These are phyloP conservation scores for Pristionchus fissidentatus DNA, from an alignment of 2,888 invertebrate genomes.

Conservation along the genomic window DNA sequence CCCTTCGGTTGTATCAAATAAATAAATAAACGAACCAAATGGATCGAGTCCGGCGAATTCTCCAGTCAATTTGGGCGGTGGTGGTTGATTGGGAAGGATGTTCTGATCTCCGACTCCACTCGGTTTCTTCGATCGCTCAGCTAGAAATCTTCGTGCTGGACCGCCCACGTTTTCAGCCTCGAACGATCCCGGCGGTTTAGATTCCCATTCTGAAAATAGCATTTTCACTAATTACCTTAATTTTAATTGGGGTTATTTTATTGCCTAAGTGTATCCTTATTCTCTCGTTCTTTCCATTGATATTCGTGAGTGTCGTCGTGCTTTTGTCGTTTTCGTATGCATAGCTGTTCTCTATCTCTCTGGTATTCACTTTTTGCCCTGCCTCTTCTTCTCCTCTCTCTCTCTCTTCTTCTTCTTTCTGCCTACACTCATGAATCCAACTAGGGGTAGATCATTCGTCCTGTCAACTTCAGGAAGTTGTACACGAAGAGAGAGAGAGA, in stretches of 20 bases:
- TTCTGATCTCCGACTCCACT: slow-evolving; percentile 53
- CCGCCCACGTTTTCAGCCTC: slow-evolving; percentile 11
- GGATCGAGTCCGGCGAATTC: slow-evolving; percentile 52
- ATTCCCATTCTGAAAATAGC: slow-evolving; percentile 42
- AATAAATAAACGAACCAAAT: slow-evolving; percentile 51
- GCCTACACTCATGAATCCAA: too few relatives aligned
- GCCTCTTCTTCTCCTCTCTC: background rate
- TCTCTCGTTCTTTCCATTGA: background rate
- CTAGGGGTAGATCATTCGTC: slow-evolving; percentile 33
- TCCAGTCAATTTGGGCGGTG: slow-evolving; percentile 57
- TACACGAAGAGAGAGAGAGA: background rate
- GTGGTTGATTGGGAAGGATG: slow-evolving; percentile 59
- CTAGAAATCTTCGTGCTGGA: slow-evolving; percentile 3
- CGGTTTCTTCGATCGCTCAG: slow-evolving; percentile 26
- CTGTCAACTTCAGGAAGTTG: slow-evolving; percentile 20
- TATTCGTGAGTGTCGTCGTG: background rate
- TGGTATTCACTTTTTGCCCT: background rate
- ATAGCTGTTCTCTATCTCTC: slow-evolving; percentile 26
- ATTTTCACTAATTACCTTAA: background rate
- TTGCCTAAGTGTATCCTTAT: background rate
- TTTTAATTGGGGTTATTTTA: background rate
- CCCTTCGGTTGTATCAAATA: too few relatives aligned
- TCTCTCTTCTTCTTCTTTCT: background rate
- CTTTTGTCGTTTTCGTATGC: slow-evolving; percentile 15
- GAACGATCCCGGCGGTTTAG: slow-evolving; percentile 38